Evolutionary conservation across 2,888 invertebrate species (phyloP).

Genomic region (Drosophila dives): DNA sequence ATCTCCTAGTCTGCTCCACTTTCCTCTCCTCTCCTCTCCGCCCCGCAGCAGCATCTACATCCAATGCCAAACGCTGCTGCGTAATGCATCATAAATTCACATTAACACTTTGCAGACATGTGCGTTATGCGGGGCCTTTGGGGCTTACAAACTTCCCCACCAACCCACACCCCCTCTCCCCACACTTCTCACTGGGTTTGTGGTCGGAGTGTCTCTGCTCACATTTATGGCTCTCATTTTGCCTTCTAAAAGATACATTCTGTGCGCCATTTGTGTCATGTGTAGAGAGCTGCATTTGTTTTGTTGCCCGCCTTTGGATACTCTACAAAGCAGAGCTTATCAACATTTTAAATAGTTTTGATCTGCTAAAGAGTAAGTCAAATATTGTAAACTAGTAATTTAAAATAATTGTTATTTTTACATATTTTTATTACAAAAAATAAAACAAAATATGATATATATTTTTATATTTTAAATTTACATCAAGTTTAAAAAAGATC

Average conservation of each 20-base stretch:
- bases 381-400: fast-evolving
- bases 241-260: constrained; percentile 76
- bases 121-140: constrained; percentile 63
- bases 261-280: constrained; percentile 78
- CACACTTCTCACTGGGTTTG: constrained; percentile 7
- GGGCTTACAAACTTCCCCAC: constrained; percentile 23
- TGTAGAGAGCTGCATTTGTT: constrained; percentile 66
- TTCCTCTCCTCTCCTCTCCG: not conserved
- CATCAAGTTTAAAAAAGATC: not conserved
- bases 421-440: not conserved
- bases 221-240: constrained; percentile 77
- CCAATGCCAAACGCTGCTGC: constrained; percentile 51
- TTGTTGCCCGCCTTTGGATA: constrained; percentile 21
- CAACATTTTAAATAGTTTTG: not conserved
- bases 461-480: not conserved
- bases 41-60: constrained; percentile 13
- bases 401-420: not conserved
- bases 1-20: constrained; percentile 13
- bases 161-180: not conserved
- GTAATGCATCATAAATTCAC: constrained; percentile 81
- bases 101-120: constrained; percentile 81
- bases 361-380: not conserved
- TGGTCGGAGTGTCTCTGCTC: constrained; percentile 51
- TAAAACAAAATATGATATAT: not conserved
- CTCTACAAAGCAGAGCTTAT: constrained; percentile 9